These are phyloP conservation scores for Harpalus rufipes DNA, from an alignment of 2,888 invertebrate species.

Conservation along the genomic window DNA sequence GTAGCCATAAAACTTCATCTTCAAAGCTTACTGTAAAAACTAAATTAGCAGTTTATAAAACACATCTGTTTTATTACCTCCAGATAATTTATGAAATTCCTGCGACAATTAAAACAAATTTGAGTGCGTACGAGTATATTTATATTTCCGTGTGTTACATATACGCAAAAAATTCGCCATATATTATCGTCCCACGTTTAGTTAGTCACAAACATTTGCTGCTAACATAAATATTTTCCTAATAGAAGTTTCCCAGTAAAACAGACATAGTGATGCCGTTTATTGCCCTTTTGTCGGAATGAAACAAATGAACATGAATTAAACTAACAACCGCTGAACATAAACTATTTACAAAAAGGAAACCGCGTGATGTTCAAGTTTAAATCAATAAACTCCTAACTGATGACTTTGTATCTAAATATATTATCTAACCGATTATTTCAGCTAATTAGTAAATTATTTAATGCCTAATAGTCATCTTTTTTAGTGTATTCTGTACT, in stretches of 20 bases:
- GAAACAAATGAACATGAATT: conserved; percentile 20
- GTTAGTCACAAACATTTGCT: conserved; percentile 24
- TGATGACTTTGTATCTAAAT: not conserved
- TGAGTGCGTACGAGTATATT: not conserved
- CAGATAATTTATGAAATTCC: not conserved
- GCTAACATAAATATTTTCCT: conserved; percentile 33
- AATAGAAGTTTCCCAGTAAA: conserved; percentile 12
- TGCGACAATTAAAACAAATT: conserved; percentile 1
- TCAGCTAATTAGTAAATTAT: not conserved
- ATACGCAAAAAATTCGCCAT: not conserved
- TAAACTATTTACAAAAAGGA: conserved; percentile 43
- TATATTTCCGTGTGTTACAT: not conserved
- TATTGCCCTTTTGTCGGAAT: conserved; percentile 37
- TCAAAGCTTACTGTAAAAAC: not conserved
- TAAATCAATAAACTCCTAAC: conserved; percentile 20
- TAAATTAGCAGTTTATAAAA: not conserved
- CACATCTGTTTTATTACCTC: not conserved
- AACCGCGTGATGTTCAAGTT: conserved; percentile 34
- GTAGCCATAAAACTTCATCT: not conserved
- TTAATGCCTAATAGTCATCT: too few relatives aligned
- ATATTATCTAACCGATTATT: not conserved
- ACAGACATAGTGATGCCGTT: conserved; percentile 2
- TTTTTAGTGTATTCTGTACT: too few relatives aligned
- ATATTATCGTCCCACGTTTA: not conserved
- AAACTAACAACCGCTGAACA: conserved; percentile 7